Evolutionary conservation across 2,797 vertebrate genomes (phyloP).

Genomic region (Eospalax fontanierii): DNA sequence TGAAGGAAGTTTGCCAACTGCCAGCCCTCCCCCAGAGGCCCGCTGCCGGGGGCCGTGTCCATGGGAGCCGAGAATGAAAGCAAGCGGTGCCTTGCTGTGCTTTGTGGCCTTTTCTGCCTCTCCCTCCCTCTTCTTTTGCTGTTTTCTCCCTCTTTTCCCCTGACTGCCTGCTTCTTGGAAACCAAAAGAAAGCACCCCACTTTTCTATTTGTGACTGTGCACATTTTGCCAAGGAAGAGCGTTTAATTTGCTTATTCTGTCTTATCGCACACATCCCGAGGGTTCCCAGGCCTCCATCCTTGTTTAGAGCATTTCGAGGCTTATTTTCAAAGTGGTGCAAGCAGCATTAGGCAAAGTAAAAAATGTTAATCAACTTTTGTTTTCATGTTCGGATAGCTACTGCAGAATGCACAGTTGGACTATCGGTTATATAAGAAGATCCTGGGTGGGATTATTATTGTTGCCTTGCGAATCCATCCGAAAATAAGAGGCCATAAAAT

Average conservation of each 20-base stretch:
- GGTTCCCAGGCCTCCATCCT: not conserved
- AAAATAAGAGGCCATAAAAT: not conserved
- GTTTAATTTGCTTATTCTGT: not conserved
- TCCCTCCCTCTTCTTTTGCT: not conserved
- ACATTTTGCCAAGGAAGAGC: not conserved
- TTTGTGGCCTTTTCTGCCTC: not conserved
- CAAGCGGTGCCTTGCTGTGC: not conserved
- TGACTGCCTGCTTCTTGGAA: not conserved
- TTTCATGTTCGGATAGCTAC: not conserved
- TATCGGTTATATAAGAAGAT: not conserved
- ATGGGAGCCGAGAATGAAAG: constrained; percentile 72
- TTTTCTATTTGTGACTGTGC: not conserved
- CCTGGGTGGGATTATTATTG: not conserved
- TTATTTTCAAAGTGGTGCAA: not conserved
- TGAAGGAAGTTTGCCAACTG: constrained; percentile 8
- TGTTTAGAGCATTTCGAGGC: not conserved
- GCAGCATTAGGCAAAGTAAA: not conserved
- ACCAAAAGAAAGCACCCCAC: not conserved
- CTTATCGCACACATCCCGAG: not conserved
- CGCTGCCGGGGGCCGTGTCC: constrained; percentile 48
- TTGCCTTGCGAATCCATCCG: not conserved
- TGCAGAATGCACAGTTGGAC: not conserved
- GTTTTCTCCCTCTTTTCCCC: not conserved
- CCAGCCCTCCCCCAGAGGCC: not conserved
- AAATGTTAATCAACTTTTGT: not conserved